Conservation (phyloP, 2,888 invertebrate genomes). For the Trissoscelio sp. region DNA sequence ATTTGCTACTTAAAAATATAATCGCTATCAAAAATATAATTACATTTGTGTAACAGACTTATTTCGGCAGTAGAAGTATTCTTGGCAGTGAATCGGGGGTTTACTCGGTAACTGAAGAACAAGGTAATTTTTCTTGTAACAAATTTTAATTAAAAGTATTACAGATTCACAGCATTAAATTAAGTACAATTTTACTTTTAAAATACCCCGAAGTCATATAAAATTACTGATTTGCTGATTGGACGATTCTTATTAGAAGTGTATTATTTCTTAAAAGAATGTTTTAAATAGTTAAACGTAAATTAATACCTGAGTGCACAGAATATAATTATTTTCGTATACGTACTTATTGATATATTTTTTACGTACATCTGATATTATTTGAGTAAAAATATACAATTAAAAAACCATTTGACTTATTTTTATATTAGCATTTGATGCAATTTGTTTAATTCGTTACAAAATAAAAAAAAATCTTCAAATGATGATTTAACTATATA, state of each 20-base stretch:
- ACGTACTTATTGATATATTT: constrained; percentile 7
- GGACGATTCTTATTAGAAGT: too few species aligned
- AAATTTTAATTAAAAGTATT: constrained; percentile 13
- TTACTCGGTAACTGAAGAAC: background rate
- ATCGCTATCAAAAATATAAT: constrained; percentile 16
- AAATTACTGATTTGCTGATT: background rate
- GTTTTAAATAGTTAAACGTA: constrained; percentile 16
- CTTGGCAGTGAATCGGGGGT: constrained; percentile 27
- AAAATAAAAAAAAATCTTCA: background rate
- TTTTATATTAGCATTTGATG: too few species aligned
- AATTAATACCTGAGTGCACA: constrained; percentile 38
- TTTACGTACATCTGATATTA: constrained; percentile 12
- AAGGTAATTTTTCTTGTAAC: background rate
- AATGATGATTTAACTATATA: background rate
- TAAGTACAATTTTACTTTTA: background rate
- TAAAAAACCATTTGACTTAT: background rate
- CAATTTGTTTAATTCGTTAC: too few species aligned
- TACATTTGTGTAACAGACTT: constrained; percentile 5
- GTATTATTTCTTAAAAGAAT: too few species aligned
- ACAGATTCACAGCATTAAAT: background rate
- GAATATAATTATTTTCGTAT: constrained; percentile 22
- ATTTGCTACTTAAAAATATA: too few species aligned
- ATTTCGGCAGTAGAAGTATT: constrained; percentile 37
- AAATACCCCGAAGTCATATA: background rate
- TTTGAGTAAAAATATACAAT: background rate